Evolutionary conservation across 2,888 invertebrate genomes (phyloP).

Genomic region (Thyatira batis): DNA sequence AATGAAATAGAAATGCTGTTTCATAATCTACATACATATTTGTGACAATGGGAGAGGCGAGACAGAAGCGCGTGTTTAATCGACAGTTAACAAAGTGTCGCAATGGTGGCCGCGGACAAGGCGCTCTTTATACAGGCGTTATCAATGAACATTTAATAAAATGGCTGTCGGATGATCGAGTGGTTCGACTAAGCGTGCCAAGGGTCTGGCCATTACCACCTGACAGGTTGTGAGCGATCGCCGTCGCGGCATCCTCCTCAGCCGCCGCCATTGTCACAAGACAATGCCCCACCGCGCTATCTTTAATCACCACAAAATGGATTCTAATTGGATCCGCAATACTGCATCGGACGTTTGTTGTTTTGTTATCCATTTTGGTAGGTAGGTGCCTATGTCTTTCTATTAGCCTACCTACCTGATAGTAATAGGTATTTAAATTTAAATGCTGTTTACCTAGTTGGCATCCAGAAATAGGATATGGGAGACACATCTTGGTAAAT

Average conservation of each 20-base stretch:
- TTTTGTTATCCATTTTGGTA: constrained; percentile 31
- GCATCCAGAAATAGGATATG: not conserved
- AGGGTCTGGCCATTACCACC: constrained; percentile 66
- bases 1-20: constrained; percentile 7
- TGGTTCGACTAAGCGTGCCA: constrained; percentile 48
- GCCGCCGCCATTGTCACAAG: constrained; percentile 65
- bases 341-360: constrained; percentile 45
- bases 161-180: constrained; percentile 69
- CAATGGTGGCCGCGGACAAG: constrained; percentile 47
- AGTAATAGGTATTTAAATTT: not conserved
- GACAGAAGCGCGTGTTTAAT: constrained; percentile 49
- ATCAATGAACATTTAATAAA: constrained; percentile 70
- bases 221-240: constrained; percentile 78
- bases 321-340: constrained; percentile 78
- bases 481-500: not conserved
- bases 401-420: not conserved
- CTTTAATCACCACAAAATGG: constrained; percentile 74
- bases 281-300: constrained; percentile 73
- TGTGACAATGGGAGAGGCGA: constrained; percentile 35
- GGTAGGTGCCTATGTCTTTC: not conserved
- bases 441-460: not conserved
- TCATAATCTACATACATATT: constrained; percentile 30
- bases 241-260: constrained; percentile 55
- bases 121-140: constrained; percentile 34
- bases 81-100: constrained; percentile 61